Conservation (phyloP, 2,888 invertebrate genomes). For the Spisula subtruncata region DNA sequence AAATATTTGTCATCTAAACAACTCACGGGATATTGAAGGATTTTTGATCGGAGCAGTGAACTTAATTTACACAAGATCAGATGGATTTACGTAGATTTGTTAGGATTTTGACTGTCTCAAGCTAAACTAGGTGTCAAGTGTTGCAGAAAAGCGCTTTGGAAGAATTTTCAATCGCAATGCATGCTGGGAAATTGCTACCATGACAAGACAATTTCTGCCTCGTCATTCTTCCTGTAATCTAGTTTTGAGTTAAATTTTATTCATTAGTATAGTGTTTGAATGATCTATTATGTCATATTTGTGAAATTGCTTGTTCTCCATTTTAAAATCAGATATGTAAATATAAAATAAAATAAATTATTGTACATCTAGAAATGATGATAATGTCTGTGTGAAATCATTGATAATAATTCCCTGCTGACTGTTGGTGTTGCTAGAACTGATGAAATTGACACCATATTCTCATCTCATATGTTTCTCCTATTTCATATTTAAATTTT, state of each 20-base stretch:
- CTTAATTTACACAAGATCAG: slow-evolving; percentile 42
- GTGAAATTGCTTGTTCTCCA: slow-evolving; percentile 3
- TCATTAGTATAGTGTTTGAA: background rate
- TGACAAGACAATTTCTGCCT: background rate
- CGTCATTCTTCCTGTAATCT: background rate
- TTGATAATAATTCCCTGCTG: background rate
- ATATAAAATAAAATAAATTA: slow-evolving; percentile 2
- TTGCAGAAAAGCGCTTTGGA: background rate
- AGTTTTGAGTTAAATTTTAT: background rate
- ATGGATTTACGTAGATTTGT: slow-evolving; percentile 38
- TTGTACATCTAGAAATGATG: background rate
- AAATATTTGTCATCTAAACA: slow-evolving; percentile 53
- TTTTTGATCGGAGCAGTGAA: slow-evolving; percentile 21
- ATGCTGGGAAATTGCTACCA: background rate
- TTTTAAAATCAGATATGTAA: background rate
- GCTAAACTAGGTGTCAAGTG: slow-evolving; percentile 20
- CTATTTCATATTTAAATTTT: background rate
- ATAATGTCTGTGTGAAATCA: background rate
- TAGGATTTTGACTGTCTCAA: slow-evolving; percentile 15
- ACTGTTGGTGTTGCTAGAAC: background rate
- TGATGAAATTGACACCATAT: background rate
- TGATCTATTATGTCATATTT: background rate
- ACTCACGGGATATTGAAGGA: slow-evolving; percentile 29
- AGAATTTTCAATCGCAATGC: slow-evolving; percentile 1
- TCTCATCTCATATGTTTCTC: background rate